A percentile compares a stretch with the other conserved stretches of the same genome.
phyloP scores from a whole-genome alignment of 1,140 invertebrate genomes.

The Lasioglossum baleicum region DNA sequence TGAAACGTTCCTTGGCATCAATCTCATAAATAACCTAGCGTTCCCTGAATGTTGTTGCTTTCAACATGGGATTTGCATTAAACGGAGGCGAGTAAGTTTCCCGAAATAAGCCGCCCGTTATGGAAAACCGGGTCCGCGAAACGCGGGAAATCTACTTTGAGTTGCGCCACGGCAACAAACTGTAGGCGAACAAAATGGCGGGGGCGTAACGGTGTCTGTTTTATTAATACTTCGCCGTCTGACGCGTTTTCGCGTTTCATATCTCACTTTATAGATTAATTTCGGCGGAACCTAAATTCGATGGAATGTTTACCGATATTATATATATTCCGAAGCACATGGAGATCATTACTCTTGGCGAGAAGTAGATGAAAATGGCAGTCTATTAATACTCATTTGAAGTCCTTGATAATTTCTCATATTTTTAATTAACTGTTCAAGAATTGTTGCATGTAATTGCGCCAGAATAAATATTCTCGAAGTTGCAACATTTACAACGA shows the following conservation, averaged over 20 bases:
- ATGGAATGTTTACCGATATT: not conserved
- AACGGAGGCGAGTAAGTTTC: not conserved
- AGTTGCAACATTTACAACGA: no score
- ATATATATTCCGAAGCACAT: no score
- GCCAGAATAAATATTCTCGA: no score
- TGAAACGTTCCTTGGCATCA: not conserved
- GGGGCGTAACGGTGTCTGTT: not conserved
- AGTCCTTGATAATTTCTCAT: no score
- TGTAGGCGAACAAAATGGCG: not conserved
- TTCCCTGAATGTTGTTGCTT: constrained; percentile 7
- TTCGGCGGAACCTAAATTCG: not conserved
- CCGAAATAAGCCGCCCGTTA: not conserved
- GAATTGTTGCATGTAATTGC: no score
- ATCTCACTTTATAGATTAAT: no score
- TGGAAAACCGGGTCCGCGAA: not conserved
- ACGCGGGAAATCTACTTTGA: not conserved
- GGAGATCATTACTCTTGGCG: no score
- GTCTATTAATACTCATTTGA: no score
- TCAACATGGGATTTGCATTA: not conserved
- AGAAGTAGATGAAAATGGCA: no score
- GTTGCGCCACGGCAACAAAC: not conserved
- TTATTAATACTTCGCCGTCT: not conserved
- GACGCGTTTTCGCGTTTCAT: not conserved
- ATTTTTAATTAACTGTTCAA: no score
- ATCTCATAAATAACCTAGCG: not conserved